These are phyloP conservation scores for Crossaster papposus DNA, from an alignment of 53 echinoderm and acorn worm species.

Conservation along the genomic window DNA sequence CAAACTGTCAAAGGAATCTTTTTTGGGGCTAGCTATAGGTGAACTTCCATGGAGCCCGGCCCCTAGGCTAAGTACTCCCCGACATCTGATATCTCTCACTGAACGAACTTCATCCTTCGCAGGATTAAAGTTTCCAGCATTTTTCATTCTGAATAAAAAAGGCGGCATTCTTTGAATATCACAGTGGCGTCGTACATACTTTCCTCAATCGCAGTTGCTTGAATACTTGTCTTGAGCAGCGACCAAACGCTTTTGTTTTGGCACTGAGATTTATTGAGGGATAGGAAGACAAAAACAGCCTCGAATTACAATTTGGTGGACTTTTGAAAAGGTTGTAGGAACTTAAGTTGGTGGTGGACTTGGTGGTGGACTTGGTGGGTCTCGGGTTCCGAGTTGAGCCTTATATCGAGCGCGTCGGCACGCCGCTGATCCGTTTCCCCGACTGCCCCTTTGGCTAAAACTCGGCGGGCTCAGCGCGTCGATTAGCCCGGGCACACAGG, in stretches of 20 bases:
- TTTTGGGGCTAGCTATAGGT: background rate
- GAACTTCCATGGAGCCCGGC: background rate
- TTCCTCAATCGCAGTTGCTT: background rate
- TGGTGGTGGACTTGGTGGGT: background rate
- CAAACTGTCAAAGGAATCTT: background rate
- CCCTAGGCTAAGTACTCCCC: background rate
- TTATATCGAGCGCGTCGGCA: slow-evolving; percentile 44
- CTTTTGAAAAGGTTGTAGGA: background rate
- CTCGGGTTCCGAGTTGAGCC: slow-evolving; percentile 16
- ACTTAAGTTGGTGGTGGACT: background rate
- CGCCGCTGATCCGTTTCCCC: slow-evolving; percentile 13
- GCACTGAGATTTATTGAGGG: slow-evolving; percentile 10
- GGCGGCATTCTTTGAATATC: slow-evolving; percentile 30
- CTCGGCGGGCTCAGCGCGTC: background rate
- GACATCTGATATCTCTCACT: background rate
- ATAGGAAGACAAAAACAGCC: background rate
- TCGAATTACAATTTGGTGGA: slow-evolving; percentile 14
- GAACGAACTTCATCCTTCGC: background rate
- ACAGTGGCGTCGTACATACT: slow-evolving; percentile 25
- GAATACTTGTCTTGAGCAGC: background rate
- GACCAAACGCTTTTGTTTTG: background rate
- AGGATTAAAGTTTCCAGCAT: background rate
- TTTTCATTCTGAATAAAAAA: background rate
- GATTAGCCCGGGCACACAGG: slow-evolving; percentile 2
- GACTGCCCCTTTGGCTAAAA: slow-evolving; percentile 7